phyloP scores from a whole-genome alignment of 53 echinoderm and acorn worm species.

The Mesocentrotus franciscanus region DNA sequence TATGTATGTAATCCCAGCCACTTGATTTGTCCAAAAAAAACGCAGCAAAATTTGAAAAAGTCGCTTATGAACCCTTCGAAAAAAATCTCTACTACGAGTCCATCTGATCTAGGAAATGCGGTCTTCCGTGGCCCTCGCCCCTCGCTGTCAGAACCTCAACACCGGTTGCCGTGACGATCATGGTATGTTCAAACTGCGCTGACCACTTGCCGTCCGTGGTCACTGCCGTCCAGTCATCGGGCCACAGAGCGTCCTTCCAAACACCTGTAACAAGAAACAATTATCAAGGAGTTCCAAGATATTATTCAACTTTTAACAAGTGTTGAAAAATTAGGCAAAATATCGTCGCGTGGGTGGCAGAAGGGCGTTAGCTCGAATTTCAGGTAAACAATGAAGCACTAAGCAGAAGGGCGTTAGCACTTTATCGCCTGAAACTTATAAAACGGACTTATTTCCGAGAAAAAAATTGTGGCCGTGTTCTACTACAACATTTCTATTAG shows the following conservation, averaged over 20 bases:
- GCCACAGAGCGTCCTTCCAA: slow-evolving; percentile 94
- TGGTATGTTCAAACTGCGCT: slow-evolving; percentile 99
- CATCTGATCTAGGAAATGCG: slow-evolving; percentile 93
- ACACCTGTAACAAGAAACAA: slow-evolving; percentile 69
- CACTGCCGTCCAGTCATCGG: slow-evolving; percentile 99
- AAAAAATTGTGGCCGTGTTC: too few relatives aligned
- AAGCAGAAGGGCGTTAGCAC: too few relatives aligned
- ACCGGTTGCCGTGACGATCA: slow-evolving; percentile 93
- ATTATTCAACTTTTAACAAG: too few relatives aligned
- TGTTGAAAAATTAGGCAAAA: too few relatives aligned
- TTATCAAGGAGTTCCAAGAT: background rate
- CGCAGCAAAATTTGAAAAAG: background rate
- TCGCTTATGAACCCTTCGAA: background rate
- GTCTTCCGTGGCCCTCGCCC: slow-evolving; percentile 73
- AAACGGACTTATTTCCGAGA: too few relatives aligned
- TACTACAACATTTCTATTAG: too few relatives aligned
- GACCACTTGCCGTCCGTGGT: slow-evolving; percentile 99
- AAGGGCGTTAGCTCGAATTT: too few relatives aligned
- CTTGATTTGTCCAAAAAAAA: background rate
- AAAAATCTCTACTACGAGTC: slow-evolving; percentile 49
- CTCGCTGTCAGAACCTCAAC: slow-evolving; percentile 90
- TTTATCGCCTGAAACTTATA: too few relatives aligned
- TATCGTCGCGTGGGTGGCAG: too few relatives aligned
- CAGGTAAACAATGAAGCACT: too few relatives aligned
- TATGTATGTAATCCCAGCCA: background rate